A percentile compares a stretch with the other conserved stretches of the same genome.
Conservation (phyloP, 2,888 invertebrate genomes). For the Sericinus montela region DNA sequence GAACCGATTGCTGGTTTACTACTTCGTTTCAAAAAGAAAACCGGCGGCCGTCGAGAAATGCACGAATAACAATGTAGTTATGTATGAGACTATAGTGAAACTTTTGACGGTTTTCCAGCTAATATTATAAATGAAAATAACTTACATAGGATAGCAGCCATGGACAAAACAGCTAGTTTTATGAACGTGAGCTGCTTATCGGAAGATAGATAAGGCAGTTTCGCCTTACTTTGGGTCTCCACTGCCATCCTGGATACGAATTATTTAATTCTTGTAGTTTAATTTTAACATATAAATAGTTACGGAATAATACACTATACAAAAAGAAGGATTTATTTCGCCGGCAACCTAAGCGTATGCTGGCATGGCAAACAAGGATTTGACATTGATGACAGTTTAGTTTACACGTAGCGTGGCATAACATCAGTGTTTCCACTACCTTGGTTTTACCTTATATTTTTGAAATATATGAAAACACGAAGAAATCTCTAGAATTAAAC, state of each 20-base stretch:
- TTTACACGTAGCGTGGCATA: constrained; percentile 57
- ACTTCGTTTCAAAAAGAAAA: no score
- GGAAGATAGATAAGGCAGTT: constrained; percentile 62
- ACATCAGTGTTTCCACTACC: no score
- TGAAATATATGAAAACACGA: no score
- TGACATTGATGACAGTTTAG: constrained; percentile 51
- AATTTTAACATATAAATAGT: constrained; percentile 36
- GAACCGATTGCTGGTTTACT: no score
- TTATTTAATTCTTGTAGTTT: constrained; percentile 21
- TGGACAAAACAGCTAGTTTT: constrained; percentile 90
- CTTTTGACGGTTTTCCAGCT: no score
- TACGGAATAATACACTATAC: constrained; percentile 21
- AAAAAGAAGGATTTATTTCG: constrained; percentile 35
- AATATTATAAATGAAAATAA: constrained; percentile 34
- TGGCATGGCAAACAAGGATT: constrained; percentile 20
- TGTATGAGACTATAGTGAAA: no score
- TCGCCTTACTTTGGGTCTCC: constrained; percentile 56
- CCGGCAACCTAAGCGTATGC: constrained; percentile 63
- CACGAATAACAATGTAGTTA: no score
- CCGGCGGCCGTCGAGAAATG: no score
- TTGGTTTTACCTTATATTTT: no score
- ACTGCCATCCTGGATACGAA: constrained; percentile 52
- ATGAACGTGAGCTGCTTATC: constrained; percentile 76
- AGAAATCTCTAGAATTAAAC: no score
- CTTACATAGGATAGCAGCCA: constrained; percentile 96